Percentiles rank a stretch among this genome's conserved stretches.
Evolutionary conservation across 2,888 invertebrate species (phyloP).

Genomic region (Carterocephalus palaemon): DNA sequence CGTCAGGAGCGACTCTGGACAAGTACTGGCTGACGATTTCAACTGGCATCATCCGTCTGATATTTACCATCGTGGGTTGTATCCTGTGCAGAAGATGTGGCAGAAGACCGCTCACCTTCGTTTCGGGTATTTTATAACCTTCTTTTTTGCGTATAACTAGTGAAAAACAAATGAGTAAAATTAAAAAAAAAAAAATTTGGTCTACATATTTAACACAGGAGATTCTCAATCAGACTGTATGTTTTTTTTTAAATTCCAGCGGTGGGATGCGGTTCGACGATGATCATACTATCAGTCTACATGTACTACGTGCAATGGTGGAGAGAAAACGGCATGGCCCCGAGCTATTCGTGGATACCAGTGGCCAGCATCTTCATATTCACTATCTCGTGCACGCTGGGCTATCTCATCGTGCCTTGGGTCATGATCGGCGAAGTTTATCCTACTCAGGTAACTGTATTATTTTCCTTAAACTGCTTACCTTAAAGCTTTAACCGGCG

Average conservation of each 20-base stretch:
- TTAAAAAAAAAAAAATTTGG: no score
- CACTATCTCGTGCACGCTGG: conserved; percentile 81
- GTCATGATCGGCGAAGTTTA: conserved; percentile 87
- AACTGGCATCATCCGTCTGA: conserved; percentile 78
- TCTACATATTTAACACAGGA: no score
- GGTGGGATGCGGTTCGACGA: conserved; percentile 81
- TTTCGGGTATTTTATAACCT: conserved; percentile 73
- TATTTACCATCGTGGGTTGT: conserved; percentile 82
- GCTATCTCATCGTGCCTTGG: conserved; percentile 84
- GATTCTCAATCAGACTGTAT: neutral
- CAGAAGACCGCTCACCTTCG: conserved; percentile 80
- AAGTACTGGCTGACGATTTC: conserved; percentile 80
- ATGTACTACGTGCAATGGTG: conserved; percentile 78
- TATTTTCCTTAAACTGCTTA: no score
- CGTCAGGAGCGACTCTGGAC: conserved; percentile 77
- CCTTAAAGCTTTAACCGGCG: no score
- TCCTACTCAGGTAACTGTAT: conserved; percentile 81
- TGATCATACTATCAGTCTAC: conserved; percentile 80
- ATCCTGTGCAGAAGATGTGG: conserved; percentile 80
- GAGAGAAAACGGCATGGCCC: conserved; percentile 56
- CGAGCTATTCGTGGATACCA: conserved; percentile 80
- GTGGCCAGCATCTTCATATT: conserved; percentile 80
- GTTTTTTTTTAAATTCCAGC: conserved; percentile 44
- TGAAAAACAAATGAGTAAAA: no score
- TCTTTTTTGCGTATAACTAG: no score